Evolutionary conservation across 2,888 invertebrate species (phyloP), one percentile per base, ranked within the genome.

Genomic region (Macropis europaea): DNA sequence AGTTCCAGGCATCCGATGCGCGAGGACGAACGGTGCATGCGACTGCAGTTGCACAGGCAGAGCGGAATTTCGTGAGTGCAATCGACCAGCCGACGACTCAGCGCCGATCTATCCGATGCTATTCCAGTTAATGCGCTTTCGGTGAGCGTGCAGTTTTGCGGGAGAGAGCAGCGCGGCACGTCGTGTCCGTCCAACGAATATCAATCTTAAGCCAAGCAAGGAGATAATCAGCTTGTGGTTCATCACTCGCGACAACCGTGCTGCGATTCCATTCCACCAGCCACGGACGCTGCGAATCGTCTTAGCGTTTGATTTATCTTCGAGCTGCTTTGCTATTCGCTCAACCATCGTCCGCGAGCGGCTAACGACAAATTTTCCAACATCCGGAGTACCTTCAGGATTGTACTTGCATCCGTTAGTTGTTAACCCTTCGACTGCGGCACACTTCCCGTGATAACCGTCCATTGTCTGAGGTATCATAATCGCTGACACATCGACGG

Each of bases 191-290:
- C 45, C 34, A 67, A 57, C 57, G 67, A 53, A 53, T 73, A 79
- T 79, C 70, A 73, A 68, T 73, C 79, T 79, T 79, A 79, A 79
- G 70, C 66, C 62, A 68, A 76, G 79, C 79, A 79, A 79, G 50
- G 42, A 79, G 76, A 79, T 75, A 79, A 75, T 72, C 64, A 66
- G 43, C 43, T 53, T 52, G 43, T 42, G 38, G 47, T 38, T 47
- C 63, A 42, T 60, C 70, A 53, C 53, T 26, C 22, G 15, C 24
- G 1, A 24, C 47, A 11, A 24, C 30, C 9, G 24, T 42, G 36
- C 17, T 43, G 7, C 34, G 30, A 45, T 61, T 40, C 53, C 64
- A 64, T 48, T 47, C 26, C 47, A 47, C 6, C 32, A 7, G 34
- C 13, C 50, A 43, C 24, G 9, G 11, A 28, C 26, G 30, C 11